Evolutionary conservation across 2,797 vertebrate species (phyloP), one percentile per base, ranked within the genome.

Genomic region (Danio jaintianensis): DNA sequence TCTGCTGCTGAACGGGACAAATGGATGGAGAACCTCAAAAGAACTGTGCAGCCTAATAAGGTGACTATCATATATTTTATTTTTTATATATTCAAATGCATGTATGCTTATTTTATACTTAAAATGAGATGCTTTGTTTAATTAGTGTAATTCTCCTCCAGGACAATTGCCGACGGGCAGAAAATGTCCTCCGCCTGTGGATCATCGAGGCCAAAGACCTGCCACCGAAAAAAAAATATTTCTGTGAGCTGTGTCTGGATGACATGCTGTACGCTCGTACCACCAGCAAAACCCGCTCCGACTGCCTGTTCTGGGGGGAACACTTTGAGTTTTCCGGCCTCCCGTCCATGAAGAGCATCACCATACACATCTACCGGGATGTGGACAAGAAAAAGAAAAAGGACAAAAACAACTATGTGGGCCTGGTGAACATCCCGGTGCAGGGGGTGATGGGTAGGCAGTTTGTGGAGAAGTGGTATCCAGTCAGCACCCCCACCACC

Each of bases 141-240:
- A 59, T 75, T 36, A 6, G 2, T 62, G 4, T 55, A 13, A 12
- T 79, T 47, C 68, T 45, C 85, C 72, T 78, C 78, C 82, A 99
- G 98, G 97, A 99, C 86, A 99, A 99, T 86, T 96, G 95, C 78
- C 93, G 94, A 4, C 93, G 97, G 67, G 94, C 93, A 5, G 98
- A 99, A 88, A 96, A 98, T 85, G 88, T 96, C 73, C 95, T 99
- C 64, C 95, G 96, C 0, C 93, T 99, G 81, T 99, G 97, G 97
- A 96, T 99, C 89, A 98, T 99, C 15, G 98, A 99, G 89, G 97
- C 97, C 89, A 98, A 96, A 92, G 98, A 99, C 82, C 92, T 99
- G 81, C 94, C 96, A 8, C 94, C 96, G 2, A 98, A 98, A 90
- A 99, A 98, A 93, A 96, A 95, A 77, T 99, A 98, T 66, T 99